Percentiles rank a stretch among this genome's conserved stretches.
These are phyloP conservation scores for Cavia aperea DNA, from an alignment of 2,113 vertebrate species.

Conservation along the genomic window DNA sequence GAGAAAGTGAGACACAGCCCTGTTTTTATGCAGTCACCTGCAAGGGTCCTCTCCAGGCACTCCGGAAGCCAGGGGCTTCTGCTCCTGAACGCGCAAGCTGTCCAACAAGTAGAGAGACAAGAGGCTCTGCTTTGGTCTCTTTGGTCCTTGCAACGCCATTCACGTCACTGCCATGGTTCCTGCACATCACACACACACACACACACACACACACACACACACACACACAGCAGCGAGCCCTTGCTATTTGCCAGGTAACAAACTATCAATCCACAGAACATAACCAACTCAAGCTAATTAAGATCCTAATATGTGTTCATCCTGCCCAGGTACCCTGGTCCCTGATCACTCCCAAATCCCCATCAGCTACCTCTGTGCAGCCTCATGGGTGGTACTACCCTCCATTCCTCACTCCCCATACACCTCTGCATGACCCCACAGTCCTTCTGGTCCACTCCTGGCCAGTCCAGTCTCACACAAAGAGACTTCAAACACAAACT, in stretches of 20 bases:
- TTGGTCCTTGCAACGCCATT: background rate
- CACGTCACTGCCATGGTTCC: background rate
- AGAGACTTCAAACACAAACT: background rate
- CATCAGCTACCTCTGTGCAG: background rate
- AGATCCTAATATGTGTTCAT: background rate
- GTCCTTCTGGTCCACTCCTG: background rate
- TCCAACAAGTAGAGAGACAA: background rate
- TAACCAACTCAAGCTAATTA: background rate
- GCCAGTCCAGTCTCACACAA: background rate
- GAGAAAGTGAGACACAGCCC: background rate
- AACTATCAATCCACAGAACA: background rate
- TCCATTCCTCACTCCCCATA: accelerated
- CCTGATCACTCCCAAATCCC: background rate
- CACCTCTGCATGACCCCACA: accelerated
- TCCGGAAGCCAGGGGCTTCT: background rate
- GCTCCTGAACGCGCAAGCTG: background rate
- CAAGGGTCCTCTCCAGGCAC: background rate
- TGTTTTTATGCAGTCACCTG: background rate
- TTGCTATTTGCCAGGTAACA: background rate
- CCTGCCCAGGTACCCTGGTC: no score
- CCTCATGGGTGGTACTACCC: accelerated
- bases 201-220: no score
- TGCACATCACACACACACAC: no score
- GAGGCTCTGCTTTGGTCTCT: background rate
- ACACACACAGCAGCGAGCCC: background rate